Conservation (phyloP, 2,888 invertebrate genomes). For the Acanthoscelides obtectus region DNA sequence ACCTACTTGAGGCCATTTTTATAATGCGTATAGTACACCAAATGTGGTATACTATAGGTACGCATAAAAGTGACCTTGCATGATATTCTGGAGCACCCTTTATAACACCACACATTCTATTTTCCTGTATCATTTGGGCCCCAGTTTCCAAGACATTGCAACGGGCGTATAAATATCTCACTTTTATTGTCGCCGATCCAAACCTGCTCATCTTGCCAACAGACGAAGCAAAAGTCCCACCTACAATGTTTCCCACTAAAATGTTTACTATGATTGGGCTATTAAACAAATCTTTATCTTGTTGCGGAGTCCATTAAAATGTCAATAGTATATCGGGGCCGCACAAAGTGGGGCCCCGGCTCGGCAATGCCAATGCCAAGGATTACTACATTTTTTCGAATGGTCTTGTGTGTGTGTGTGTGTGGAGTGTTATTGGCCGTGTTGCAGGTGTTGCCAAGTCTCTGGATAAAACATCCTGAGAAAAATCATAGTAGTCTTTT, state of each 20-base stretch:
- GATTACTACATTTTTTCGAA: slow-evolving; percentile 19
- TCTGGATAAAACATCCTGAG: neutral
- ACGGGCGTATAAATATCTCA: too few species aligned
- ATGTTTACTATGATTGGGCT: neutral
- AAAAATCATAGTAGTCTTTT: neutral
- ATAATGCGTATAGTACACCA: too few species aligned
- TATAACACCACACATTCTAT: too few species aligned
- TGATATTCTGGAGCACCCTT: too few species aligned
- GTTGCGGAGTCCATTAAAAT: slow-evolving; percentile 26
- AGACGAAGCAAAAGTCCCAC: neutral
- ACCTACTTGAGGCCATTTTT: too few species aligned
- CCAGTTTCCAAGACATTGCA: too few species aligned
- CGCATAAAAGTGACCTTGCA: too few species aligned
- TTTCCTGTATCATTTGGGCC: too few species aligned
- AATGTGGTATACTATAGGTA: too few species aligned
- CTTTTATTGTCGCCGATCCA: too few species aligned
- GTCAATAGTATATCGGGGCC: slow-evolving; percentile 22
- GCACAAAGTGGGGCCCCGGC: neutral
- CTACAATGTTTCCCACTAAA: neutral
- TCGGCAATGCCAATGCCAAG: slow-evolving; percentile 38
- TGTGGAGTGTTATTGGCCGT: neutral
- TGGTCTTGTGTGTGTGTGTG: neutral
- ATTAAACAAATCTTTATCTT: neutral
- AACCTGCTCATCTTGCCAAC: too few species aligned
- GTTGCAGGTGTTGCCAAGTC: neutral